Evolutionary conservation across 2,888 invertebrate genomes (phyloP), one percentile per base, ranked within the genome.

Genomic region (Ryuthela nishihirai): DNA sequence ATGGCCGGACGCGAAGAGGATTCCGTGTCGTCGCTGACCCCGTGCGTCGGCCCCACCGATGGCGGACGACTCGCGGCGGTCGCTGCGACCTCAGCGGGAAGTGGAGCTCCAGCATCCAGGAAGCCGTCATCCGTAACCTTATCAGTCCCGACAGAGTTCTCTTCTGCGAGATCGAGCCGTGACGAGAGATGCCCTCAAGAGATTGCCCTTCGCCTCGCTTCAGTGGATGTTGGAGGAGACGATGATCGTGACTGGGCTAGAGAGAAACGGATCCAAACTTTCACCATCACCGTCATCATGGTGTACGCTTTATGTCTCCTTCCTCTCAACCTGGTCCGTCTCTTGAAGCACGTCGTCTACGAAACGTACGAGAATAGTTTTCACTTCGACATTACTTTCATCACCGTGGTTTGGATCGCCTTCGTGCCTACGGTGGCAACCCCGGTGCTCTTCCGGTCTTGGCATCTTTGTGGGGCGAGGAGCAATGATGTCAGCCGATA

Each of bases 351-450:
- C 67, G 80, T 82, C 36, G 75, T 85, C 41, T 76, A 79, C 48
- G 85, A 86, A 71, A 84, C 83, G 0, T 83, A 85, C 68, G 82
- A 83, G 61, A 85, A 85, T 71, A 79, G 78, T 41, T 80, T 78
- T 32, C 81, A 83, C 68, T 82, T 84, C 63, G 85, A 85, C 69
- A 79, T 85, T 45, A 82, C 82, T 2, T 85, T 81, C 71, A 78
- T 82, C 41, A 78, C 82, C 70, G 82, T 85, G 67, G 82, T 84
- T 5, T 85, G 84, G 84, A 74, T 85, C 49, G 85, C 82, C 1
- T 85, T 84, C 67, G 69, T 84, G 54, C 84, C 85, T 6, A 82
- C 82, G 0, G 80, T 83, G 54, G 79, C 81, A 20, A 85, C 83
- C 20, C 85, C 85, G 0, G 74, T 80, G 26, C 73, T 85, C 43